Evolutionary conservation across 2,113 vertebrate species (phyloP).

Genomic region (Nipponia nippon): DNA sequence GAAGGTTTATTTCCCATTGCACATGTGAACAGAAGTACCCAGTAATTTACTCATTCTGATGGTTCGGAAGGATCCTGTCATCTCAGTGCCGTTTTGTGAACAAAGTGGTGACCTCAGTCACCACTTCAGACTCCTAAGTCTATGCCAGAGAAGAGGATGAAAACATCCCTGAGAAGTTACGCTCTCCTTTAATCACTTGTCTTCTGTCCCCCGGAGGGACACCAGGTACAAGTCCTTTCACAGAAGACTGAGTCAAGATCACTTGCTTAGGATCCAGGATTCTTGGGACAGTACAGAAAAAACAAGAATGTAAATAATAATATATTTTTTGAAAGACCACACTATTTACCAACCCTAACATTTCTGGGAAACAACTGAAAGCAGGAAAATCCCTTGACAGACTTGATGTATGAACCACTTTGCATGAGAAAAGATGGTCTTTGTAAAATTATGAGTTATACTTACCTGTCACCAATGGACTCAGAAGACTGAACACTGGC

Average conservation of each 20-base stretch:
- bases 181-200: background rate
- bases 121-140: background rate
- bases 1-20: background rate
- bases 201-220: background rate
- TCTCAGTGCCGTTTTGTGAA: background rate
- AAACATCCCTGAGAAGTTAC: background rate
- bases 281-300: background rate
- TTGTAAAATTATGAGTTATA: background rate
- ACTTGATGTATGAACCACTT: accelerated
- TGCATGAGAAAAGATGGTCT: background rate
- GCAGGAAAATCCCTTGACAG: background rate
- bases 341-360: background rate
- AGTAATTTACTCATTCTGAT: background rate
- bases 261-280: background rate
- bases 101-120: background rate
- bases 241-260: background rate
- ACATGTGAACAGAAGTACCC: background rate
- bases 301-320: background rate
- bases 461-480: background rate
- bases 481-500: background rate
- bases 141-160: background rate
- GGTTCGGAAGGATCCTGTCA: background rate
- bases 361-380: background rate
- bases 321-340: background rate
- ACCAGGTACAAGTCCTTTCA: background rate